phyloP scores from a whole-genome alignment of 1,140 invertebrate species.

The Odontomachus brunneus region DNA sequence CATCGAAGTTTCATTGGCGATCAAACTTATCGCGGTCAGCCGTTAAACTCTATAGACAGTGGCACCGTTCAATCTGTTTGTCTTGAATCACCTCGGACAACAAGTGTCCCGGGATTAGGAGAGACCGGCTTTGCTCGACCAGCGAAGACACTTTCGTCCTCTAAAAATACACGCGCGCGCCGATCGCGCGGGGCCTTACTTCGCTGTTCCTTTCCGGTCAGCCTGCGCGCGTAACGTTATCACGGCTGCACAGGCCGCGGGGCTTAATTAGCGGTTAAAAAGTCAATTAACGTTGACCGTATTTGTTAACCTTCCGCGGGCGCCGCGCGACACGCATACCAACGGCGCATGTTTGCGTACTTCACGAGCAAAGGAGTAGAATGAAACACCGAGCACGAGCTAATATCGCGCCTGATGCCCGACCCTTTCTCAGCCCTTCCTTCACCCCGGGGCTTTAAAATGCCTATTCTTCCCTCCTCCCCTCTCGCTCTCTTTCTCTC shows the following conservation, averaged over 20 bases:
- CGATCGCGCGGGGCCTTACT: neutral
- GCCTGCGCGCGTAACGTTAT: slow-evolving; percentile 53
- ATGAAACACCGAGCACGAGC: slow-evolving; percentile 50
- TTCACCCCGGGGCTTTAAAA: slow-evolving; percentile 1
- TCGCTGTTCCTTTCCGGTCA: neutral
- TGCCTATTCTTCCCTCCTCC: neutral
- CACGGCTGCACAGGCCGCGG: slow-evolving; percentile 57
- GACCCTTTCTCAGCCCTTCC: slow-evolving; percentile 27
- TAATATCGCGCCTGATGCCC: slow-evolving; percentile 53
- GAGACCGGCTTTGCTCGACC: slow-evolving; percentile 43
- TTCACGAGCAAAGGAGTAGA: slow-evolving; percentile 40
- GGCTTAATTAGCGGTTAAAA: slow-evolving; percentile 78
- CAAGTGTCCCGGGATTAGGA: slow-evolving; percentile 58
- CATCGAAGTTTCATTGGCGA: slow-evolving; percentile 60
- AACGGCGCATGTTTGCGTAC: slow-evolving; percentile 12
- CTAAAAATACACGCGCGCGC: slow-evolving; percentile 33
- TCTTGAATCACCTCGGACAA: slow-evolving; percentile 56
- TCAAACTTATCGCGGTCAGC: slow-evolving; percentile 47
- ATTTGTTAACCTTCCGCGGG: slow-evolving; percentile 75
- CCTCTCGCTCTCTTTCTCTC: neutral
- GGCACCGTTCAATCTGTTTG: slow-evolving; percentile 57
- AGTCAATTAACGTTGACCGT: slow-evolving; percentile 79
- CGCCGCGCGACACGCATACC: slow-evolving; percentile 66
- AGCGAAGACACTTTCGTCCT: slow-evolving; percentile 7
- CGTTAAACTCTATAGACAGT: slow-evolving; percentile 60